A percentile compares a stretch with the other conserved stretches of the same genome.
Conservation (phyloP, 2,797 vertebrate genomes). For the Sphenodon punctatus region DNA sequence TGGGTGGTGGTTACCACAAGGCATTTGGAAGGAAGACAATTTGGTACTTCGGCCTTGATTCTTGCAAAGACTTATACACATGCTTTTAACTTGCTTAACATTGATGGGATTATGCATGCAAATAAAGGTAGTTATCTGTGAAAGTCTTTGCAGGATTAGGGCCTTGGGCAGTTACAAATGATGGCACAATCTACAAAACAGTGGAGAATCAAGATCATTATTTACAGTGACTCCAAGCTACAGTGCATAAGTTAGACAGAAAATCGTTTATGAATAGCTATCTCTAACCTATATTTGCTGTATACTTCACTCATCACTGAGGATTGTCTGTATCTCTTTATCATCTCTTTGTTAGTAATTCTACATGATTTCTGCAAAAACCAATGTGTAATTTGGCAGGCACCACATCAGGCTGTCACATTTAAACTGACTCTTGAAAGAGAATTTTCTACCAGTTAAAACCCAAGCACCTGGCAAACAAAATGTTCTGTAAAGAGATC, state of each 20-base stretch:
- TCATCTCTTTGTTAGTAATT: not conserved
- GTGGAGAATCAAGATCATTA: not conserved
- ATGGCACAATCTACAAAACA: not conserved
- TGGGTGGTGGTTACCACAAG: too few relatives aligned
- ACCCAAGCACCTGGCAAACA: constrained; percentile 48
- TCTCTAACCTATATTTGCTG: not conserved
- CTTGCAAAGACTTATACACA: too few relatives aligned
- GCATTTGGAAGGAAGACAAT: too few relatives aligned
- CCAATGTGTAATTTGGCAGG: not conserved
- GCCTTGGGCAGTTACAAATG: not conserved
- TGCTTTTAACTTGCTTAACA: too few relatives aligned
- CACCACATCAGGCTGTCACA: constrained; percentile 29
- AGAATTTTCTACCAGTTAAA: constrained; percentile 50
- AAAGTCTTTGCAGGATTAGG: too few relatives aligned
- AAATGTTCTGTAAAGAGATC: constrained; percentile 46
- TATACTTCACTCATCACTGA: not conserved
- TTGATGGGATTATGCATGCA: too few relatives aligned
- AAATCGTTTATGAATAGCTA: not conserved
- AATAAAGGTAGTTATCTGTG: too few relatives aligned
- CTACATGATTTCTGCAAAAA: constrained; percentile 16
- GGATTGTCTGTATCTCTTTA: constrained; percentile 18
- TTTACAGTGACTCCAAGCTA: too few relatives aligned
- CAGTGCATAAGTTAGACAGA: not conserved
- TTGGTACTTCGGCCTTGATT: too few relatives aligned
- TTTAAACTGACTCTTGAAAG: constrained; percentile 44